Percentiles rank a stretch among this genome's conserved stretches.
phyloP scores from a whole-genome alignment of 2,797 vertebrate genomes.

The Avahi laniger region DNA sequence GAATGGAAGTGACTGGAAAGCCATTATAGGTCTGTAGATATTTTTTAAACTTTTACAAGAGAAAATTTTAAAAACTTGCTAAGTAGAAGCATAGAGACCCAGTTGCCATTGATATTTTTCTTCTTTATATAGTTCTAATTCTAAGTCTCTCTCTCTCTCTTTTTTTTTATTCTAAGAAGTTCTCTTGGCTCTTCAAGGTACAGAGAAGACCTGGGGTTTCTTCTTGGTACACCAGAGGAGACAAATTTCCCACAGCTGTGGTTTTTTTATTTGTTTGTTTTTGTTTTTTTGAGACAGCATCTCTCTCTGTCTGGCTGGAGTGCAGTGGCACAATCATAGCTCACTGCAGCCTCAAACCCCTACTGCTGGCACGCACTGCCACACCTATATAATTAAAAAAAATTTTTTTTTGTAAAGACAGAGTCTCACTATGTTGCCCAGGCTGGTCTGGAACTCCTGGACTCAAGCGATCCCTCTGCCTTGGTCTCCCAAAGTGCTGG shows the following conservation, averaged over 20 bases:
- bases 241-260: background rate
- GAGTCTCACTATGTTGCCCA: background rate
- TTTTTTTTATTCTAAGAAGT: background rate
- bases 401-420: background rate
- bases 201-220: background rate
- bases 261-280: background rate
- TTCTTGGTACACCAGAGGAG: background rate
- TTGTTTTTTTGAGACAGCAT: background rate
- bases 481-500: background rate
- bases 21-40: background rate
- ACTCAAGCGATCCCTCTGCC: background rate
- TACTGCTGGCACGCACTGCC: background rate
- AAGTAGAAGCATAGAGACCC: background rate
- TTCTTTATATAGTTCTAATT: background rate
- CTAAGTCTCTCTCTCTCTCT: background rate
- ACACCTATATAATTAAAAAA: background rate
- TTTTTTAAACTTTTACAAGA: slow-evolving; percentile 13
- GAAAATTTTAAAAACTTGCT: background rate
- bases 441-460: background rate
- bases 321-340: background rate
- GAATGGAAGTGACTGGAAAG: background rate
- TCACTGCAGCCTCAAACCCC: background rate
- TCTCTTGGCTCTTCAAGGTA: background rate
- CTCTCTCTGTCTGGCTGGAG: background rate
- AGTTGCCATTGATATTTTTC: background rate